Base-by-base conservation (phyloP, 1,140 invertebrate species). In the Hermatobates lingyangjiaoensis region DNA sequence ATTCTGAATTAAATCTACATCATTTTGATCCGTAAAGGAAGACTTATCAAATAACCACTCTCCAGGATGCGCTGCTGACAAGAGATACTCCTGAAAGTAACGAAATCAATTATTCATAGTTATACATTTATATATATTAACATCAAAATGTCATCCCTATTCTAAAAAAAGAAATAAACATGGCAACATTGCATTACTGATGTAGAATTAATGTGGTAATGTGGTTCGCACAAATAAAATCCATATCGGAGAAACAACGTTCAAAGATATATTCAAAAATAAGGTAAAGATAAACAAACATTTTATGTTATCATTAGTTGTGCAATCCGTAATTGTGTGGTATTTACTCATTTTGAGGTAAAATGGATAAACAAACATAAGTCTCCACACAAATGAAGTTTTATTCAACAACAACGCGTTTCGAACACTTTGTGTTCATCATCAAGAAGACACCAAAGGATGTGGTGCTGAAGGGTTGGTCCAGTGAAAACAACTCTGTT, bases 11-110 rank as follows among this genome's bases (percentile, higher is more conserved):
- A 93, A 65, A 2, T 70, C 66, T 59, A 81, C 71, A 0, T 79
- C 75, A 20, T 68, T 62, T 61, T 84, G 74, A 65, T 90, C 79
- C 0, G 84, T 83, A 58, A 81, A 77, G 14, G 76, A 59, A 24
- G 76, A 65, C 25, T 69, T 60, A 47, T 77, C 63, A 62, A 77
- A 90, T 10, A 77, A 59, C 77, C 87, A 87, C 15, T 68, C 59
- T 12, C 68, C 68, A 1, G 73, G 66, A 58, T 76, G 75, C 2
- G 86, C 79, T 53, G 70, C 67, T 24, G 66, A 66, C 3, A 82
- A 57, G 0, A 92, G 64, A 62, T 87, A 90, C 49, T 80, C 68
- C 79, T 86, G 64, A n/a, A 73, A 64, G 20, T 40, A 57, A 61
- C 48, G 52, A 57, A 54, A 24, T 27, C 27, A n/a, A 25, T 30